Evolutionary conservation across 2,888 invertebrate genomes (phyloP).

Genomic region (Nomada fucata): DNA sequence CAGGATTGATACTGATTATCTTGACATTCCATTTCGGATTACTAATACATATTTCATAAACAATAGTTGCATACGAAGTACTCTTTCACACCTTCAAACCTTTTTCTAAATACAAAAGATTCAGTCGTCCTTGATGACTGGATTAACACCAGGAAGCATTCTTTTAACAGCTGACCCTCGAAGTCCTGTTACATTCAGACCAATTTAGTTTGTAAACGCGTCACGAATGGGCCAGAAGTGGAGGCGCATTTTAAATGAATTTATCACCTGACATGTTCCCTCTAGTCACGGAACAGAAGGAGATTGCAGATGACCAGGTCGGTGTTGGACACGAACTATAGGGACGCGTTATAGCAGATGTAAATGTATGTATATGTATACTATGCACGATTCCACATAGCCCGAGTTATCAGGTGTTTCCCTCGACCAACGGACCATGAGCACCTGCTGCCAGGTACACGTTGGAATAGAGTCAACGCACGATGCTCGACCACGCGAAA

Average conservation of each 20-base stretch:
- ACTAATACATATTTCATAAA: too few species aligned
- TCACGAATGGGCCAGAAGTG: slow-evolving; percentile 2
- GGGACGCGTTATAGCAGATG: slow-evolving; percentile 48
- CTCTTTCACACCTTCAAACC: too few species aligned
- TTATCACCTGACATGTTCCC: slow-evolving; percentile 27
- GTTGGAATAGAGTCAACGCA: slow-evolving; percentile 67
- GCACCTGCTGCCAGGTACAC: slow-evolving; percentile 74
- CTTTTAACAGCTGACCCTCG: background rate
- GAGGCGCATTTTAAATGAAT: slow-evolving; percentile 8
- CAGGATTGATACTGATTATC: too few species aligned
- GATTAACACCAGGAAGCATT: too few species aligned
- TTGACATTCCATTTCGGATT: too few species aligned
- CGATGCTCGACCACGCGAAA: slow-evolving; percentile 59
- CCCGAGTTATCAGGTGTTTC: slow-evolving; percentile 75
- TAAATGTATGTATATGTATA: slow-evolving; percentile 48
- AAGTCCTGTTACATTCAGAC: slow-evolving; percentile 27
- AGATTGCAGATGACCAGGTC: slow-evolving; percentile 67
- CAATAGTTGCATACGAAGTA: too few species aligned
- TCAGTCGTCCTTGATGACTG: background rate
- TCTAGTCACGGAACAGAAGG: slow-evolving; percentile 12
- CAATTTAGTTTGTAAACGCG: slow-evolving; percentile 12
- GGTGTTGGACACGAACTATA: slow-evolving; percentile 44
- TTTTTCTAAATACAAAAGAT: background rate
- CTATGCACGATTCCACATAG: slow-evolving; percentile 40
- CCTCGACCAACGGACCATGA: slow-evolving; percentile 72